phyloP scores from a whole-genome alignment of 64 coral and sea anemone genomes.

The Stichodactyla helianthus region DNA sequence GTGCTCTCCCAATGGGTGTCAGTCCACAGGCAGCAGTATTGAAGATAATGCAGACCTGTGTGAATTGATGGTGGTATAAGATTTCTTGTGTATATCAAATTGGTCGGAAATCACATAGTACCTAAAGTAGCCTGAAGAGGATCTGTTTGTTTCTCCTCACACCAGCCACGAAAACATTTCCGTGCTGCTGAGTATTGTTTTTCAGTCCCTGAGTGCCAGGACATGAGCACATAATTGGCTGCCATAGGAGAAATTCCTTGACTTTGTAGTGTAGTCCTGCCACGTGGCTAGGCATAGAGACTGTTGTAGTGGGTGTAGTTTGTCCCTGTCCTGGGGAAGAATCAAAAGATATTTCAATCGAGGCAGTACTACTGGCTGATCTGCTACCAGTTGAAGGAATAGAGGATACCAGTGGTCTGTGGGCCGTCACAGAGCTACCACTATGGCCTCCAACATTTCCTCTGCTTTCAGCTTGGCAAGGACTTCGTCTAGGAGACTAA shows the following conservation, averaged over 20 bases:
- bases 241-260: slow-evolving; percentile 29
- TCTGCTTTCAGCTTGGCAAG: no score
- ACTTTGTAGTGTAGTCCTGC: slow-evolving; percentile 6
- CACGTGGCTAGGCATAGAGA: slow-evolving; percentile 23
- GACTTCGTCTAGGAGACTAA: no score
- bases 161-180: slow-evolving; percentile 35
- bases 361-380: no score
- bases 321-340: no score
- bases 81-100: not conserved
- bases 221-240: slow-evolving; percentile 11
- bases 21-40: slow-evolving; percentile 5
- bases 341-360: no score
- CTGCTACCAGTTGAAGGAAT: no score
- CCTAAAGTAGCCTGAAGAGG: slow-evolving; percentile 15
- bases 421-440: no score
- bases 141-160: not conserved
- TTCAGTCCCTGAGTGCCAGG: no score
- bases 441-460: no score
- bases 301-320: no score
- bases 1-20: not conserved
- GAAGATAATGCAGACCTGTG: slow-evolving; percentile 27
- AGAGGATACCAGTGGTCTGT: no score
- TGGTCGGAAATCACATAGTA: slow-evolving; percentile 16
- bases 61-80: not conserved
- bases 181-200: slow-evolving; percentile 40